Percentiles rank a stretch among this genome's conserved stretches.
Conservation (phyloP, 2,888 invertebrate species). For the Caenorhabditis imperialis region DNA sequence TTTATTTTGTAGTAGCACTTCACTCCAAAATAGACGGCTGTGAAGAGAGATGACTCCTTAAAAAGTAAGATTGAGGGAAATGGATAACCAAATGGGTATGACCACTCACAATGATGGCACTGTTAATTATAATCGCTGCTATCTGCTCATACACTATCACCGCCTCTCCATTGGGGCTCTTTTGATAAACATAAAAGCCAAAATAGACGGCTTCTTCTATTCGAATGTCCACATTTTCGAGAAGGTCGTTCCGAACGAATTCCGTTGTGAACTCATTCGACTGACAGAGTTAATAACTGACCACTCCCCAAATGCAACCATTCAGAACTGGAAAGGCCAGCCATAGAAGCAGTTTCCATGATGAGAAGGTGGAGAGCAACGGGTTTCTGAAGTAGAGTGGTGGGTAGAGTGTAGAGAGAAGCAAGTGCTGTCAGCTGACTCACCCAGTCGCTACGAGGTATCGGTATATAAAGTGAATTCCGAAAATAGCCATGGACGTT, state of each 20-base stretch:
- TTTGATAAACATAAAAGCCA: conserved; percentile 21
- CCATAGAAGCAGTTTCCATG: conserved; percentile 28
- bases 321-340: conserved; percentile 13
- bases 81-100: no score
- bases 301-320: conserved; percentile 20
- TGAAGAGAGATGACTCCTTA: conserved; percentile 9
- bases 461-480: conserved; percentile 35
- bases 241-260: conserved; percentile 8
- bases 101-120: conserved; percentile 12
- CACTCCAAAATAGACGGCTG: conserved; percentile 15
- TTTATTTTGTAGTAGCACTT: conserved; percentile 19
- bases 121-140: conserved; percentile 3
- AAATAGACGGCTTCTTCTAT: conserved; percentile 18
- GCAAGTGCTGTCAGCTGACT: no score
- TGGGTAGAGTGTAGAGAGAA: no score
- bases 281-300: conserved; percentile 9
- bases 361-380: neutral
- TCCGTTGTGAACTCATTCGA: conserved; percentile 14
- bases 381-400: conserved; percentile 7
- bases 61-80: no score
- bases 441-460: conserved; percentile 20
- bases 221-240: conserved; percentile 15
- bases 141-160: conserved; percentile 10
- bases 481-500: conserved; percentile 27
- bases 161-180: conserved; percentile 2